These are phyloP conservation scores for Cataglyphis hispanica DNA, from an alignment of 1,140 invertebrate species.

Conservation along the genomic window DNA sequence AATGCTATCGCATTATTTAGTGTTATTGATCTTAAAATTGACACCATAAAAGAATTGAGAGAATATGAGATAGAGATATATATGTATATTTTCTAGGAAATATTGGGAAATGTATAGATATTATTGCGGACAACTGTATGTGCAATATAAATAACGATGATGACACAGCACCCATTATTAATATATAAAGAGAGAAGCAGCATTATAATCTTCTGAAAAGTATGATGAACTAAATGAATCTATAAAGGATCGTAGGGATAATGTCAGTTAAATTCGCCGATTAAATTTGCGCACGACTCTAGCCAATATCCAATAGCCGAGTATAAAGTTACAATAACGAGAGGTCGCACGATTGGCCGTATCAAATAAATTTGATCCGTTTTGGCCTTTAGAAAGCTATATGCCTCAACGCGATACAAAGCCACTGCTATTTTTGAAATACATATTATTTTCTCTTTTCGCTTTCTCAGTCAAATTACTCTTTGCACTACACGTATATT, in stretches of 20 bases:
- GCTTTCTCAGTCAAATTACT: not conserved
- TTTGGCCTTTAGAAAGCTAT: not conserved
- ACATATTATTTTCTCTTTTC: not conserved
- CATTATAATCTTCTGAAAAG: not conserved
- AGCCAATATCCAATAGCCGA: constrained; percentile 24
- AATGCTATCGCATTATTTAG: too few species aligned
- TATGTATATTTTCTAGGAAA: not conserved
- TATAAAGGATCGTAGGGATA: not conserved
- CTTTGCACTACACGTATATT: not conserved
- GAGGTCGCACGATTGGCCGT: constrained; percentile 28
- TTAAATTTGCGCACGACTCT: constrained; percentile 21
- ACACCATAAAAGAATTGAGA: constrained; percentile 14
- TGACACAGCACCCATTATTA: not conserved
- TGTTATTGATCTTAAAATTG: too few species aligned
- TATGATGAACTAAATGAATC: constrained; percentile 18
- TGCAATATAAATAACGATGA: not conserved
- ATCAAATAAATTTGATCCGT: constrained; percentile 42
- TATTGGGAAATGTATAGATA: not conserved
- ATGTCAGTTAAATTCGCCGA: constrained; percentile 20
- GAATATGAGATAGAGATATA: constrained; percentile 3
- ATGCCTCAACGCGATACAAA: not conserved
- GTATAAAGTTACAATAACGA: constrained; percentile 50
- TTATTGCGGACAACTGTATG: not conserved
- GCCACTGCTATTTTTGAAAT: constrained; percentile 23
- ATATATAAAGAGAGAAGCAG: not conserved